Evolutionary conservation across 2,797 vertebrate species (phyloP), one percentile per base, ranked within the genome.

Genomic region (Cyprinella venusta): DNA sequence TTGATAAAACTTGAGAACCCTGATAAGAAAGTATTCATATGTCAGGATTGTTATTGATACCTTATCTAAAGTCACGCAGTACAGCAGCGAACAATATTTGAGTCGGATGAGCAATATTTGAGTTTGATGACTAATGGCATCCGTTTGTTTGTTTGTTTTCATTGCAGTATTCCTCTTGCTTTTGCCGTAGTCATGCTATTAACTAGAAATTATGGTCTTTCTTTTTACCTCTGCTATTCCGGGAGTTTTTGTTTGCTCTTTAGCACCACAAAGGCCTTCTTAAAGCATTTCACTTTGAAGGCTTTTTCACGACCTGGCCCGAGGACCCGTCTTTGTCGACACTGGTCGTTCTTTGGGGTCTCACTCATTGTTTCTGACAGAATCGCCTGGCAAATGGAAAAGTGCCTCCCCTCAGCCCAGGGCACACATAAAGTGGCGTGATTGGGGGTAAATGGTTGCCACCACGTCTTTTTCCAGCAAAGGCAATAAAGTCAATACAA

Each of bases 401-500:
- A 79, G 64, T 38, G 80, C 70, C 21, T 59, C 79, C 70, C 59
- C 64, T 48, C 15, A 16, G 82, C 77, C 67, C 24, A 70, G 65
- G 71, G 80, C 69, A 80, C 36, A 69, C 79, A 87, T 79, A 85
- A 84, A 79, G 87, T 16, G 85, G 80, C 84, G 59, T 84, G 81
- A 67, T 33, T 65, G 45, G 80, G 52, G 77, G 16, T 56, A 87
- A 87, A 88, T 71, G 67, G 79, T 69, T 69, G 83, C 61, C 54
- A 84, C 80, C 86, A 71, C 72, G 54, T 89, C 83, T 85, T 90
- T 89, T 87, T 88, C 85, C 80, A 76, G 80, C 75, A 87, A 89
- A 89, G 54, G 82, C 88, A 87, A 89, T 90, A 90, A 89, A 92
- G 87, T 91, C 92, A 90, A 92, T 89, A 86, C 89, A 89, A 92